phyloP scores from a whole-genome alignment of 2,888 invertebrate genomes.

The Bibio marci region DNA sequence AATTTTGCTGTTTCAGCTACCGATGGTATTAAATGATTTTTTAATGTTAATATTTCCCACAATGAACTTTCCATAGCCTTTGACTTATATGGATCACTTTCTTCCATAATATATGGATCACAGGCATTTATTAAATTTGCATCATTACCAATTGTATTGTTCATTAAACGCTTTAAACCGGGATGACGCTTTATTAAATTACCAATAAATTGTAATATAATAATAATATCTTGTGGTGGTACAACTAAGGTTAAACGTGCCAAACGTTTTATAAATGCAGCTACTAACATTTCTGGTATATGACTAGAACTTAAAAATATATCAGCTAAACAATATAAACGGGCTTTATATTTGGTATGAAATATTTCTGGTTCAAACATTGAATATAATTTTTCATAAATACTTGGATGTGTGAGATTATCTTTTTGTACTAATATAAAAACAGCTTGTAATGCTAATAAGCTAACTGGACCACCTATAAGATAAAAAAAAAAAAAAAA shows the following conservation, averaged over 20 bases:
- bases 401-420: slow-evolving; percentile 90
- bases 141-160: slow-evolving; percentile 32
- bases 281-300: slow-evolving; percentile 77
- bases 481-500: not conserved
- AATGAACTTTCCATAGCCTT: slow-evolving; percentile 76
- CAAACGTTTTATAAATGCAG: slow-evolving; percentile 82
- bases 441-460: slow-evolving; percentile 82
- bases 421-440: slow-evolving; percentile 76
- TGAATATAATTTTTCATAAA: slow-evolving; percentile 87
- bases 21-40: slow-evolving; percentile 52
- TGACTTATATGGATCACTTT: slow-evolving; percentile 58
- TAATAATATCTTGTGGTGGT: slow-evolving; percentile 58
- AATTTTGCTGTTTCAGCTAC: slow-evolving; percentile 56
- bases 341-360: slow-evolving; percentile 73
- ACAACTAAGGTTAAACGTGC: slow-evolving; percentile 70
- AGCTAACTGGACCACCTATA: slow-evolving; percentile 67
- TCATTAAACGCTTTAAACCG: slow-evolving; percentile 50
- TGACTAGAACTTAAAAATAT: slow-evolving; percentile 87
- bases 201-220: slow-evolving; percentile 64
- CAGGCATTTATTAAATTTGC: slow-evolving; percentile 19
- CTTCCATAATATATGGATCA: slow-evolving; percentile 78
- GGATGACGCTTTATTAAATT: slow-evolving; percentile 78
- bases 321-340: slow-evolving; percentile 77
- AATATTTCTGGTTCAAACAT: slow-evolving; percentile 86
- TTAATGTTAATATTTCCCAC: slow-evolving; percentile 78